These are phyloP conservation scores for Cylas formicarius DNA, from an alignment of 1,140 invertebrate species.

Conservation along the genomic window DNA sequence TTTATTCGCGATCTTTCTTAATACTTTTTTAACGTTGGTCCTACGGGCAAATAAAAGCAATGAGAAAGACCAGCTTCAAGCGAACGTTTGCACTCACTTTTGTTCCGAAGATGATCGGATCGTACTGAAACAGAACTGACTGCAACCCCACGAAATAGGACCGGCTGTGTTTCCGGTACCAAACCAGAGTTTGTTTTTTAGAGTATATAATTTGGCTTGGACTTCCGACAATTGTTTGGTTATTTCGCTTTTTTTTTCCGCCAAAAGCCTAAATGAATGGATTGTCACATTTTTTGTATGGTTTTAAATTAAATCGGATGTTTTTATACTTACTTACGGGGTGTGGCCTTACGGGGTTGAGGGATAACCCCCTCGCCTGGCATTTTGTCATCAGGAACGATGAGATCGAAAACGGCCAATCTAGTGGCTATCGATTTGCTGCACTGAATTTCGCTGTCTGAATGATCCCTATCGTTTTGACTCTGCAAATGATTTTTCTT, in stretches of 20 bases:
- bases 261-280: conserved; percentile 14
- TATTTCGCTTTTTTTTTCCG: conserved; percentile 27
- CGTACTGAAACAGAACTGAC: conserved; percentile 10
- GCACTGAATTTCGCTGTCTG: conserved; percentile 15
- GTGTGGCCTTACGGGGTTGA: conserved; percentile 13
- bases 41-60: conserved; percentile 1
- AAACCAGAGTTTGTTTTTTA: conserved; percentile 40
- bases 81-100: conserved; percentile 13
- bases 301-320: not conserved
- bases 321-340: conserved; percentile 8
- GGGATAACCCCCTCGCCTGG: conserved; percentile 4
- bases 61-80: not conserved
- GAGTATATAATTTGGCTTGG: conserved; percentile 36
- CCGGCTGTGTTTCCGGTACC: conserved; percentile 36
- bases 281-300: not conserved
- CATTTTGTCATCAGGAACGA: conserved; percentile 17
- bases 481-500: conserved; percentile 1
- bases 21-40: conserved; percentile 8
- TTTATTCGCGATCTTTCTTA: conserved; percentile 17
- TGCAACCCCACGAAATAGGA: conserved; percentile 52
- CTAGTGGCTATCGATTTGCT: conserved; percentile 15
- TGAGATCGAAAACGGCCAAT: conserved; percentile 21
- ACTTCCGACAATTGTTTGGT: conserved; percentile 37
- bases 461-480: conserved; percentile 10
- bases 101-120: conserved; percentile 6